Conservation (phyloP, 2,888 invertebrate genomes). For the Trilocha varians region DNA sequence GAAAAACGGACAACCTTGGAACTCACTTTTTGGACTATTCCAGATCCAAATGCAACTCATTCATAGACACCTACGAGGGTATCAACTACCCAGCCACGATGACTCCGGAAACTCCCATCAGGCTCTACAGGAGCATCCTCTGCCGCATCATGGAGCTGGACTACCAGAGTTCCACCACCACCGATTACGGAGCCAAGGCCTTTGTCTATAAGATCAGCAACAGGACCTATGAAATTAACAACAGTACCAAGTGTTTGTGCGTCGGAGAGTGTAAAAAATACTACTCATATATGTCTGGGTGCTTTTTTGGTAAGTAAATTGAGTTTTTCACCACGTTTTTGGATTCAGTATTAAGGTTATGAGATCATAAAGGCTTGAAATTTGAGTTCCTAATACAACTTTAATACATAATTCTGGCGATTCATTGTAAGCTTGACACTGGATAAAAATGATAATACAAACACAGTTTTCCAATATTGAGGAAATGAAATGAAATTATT, state of each 20-base stretch:
- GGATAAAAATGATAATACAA: too few species aligned
- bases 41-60: slow-evolving; percentile 77
- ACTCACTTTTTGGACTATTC: slow-evolving; percentile 6
- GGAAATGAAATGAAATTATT: too few species aligned
- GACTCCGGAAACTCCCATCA: slow-evolving; percentile 60
- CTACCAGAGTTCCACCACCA: slow-evolving; percentile 23
- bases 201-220: slow-evolving; percentile 75
- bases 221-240: slow-evolving; percentile 74
- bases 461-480: too few species aligned
- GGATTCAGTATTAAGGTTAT: too few species aligned
- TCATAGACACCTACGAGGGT: slow-evolving; percentile 81
- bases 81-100: slow-evolving; percentile 78
- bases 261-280: slow-evolving; percentile 68
- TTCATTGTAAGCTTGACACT: too few species aligned
- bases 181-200: slow-evolving; percentile 68
- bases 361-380: too few species aligned
- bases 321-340: too few species aligned
- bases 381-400: too few species aligned
- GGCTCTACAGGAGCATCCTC: slow-evolving; percentile 81
- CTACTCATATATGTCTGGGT: slow-evolving; percentile 78
- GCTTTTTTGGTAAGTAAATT: slow-evolving; percentile 82
- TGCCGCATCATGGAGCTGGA: slow-evolving; percentile 77
- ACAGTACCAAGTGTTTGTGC: slow-evolving; percentile 79
- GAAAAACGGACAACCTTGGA: too few species aligned
- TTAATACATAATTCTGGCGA: too few species aligned